Evolutionary conservation across 2,888 invertebrate species (phyloP).

Genomic region (Exocentrus adspersus): DNA sequence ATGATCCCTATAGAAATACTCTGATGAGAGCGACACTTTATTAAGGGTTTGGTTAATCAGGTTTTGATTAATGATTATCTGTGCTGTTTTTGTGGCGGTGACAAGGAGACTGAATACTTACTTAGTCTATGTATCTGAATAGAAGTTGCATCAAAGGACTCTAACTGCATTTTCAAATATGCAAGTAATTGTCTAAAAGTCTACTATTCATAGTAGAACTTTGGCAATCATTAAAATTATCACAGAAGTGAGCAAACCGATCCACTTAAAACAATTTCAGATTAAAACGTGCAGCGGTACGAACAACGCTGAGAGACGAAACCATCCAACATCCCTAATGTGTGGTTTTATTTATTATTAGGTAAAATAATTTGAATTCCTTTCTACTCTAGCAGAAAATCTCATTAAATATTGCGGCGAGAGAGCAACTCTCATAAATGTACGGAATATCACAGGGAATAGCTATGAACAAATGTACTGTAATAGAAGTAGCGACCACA

Average conservation of each 20-base stretch:
- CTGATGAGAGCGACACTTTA: slow-evolving; percentile 23
- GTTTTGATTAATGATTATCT: slow-evolving; percentile 25
- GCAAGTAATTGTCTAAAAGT: too few relatives aligned
- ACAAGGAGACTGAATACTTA: slow-evolving; percentile 21
- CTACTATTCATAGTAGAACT: too few relatives aligned
- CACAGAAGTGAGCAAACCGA: background rate
- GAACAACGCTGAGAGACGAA: background rate
- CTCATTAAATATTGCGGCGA: slow-evolving; percentile 37
- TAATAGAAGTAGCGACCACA: slow-evolving; percentile 21
- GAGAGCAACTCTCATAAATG: slow-evolving; percentile 36
- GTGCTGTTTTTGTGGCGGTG: slow-evolving; percentile 13
- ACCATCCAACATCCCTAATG: slow-evolving; percentile 1
- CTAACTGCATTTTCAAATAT: too few relatives aligned
- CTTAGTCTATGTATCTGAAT: background rate
- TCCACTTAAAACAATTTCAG: background rate
- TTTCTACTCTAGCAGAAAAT: slow-evolving; percentile 32
- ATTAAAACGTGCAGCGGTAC: background rate
- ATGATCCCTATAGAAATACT: slow-evolving; percentile 13
- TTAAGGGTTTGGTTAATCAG: slow-evolving; percentile 26
- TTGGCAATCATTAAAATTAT: too few relatives aligned
- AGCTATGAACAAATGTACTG: slow-evolving; percentile 32
- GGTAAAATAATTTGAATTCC: slow-evolving; percentile 37
- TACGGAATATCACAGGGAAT: slow-evolving; percentile 33
- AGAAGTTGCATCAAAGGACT: too few relatives aligned
- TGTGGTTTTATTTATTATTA: slow-evolving; percentile 32